These are phyloP conservation scores for Rhorus exstirpatorius DNA, from an alignment of 2,888 invertebrate genomes.

Conservation along the genomic window DNA sequence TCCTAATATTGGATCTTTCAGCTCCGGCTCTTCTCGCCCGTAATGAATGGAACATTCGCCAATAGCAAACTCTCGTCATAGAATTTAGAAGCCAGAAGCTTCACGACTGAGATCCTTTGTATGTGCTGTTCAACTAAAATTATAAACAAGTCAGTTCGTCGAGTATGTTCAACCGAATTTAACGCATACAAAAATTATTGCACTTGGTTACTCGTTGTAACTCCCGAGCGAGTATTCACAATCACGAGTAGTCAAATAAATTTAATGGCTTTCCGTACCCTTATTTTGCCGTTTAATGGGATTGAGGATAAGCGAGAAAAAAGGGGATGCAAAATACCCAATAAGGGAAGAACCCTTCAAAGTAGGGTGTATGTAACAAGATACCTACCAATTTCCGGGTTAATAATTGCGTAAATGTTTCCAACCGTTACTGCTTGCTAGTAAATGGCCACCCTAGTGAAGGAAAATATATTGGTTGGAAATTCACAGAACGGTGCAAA, in stretches of 20 bases:
- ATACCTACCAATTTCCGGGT: background rate
- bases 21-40: background rate
- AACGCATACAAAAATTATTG: no score
- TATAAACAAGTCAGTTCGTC: no score
- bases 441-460: background rate
- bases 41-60: slow-evolving; percentile 30
- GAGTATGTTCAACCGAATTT: no score
- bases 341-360: slow-evolving; percentile 14
- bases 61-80: slow-evolving; percentile 14
- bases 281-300: background rate
- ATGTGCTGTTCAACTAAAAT: background rate
- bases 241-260: background rate
- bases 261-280: slow-evolving; percentile 9
- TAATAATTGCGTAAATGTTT: slow-evolving; percentile 17
- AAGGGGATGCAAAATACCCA: slow-evolving; percentile 25
- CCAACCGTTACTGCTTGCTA: background rate
- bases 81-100: slow-evolving; percentile 15
- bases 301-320: background rate
- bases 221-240: no score
- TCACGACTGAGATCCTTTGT: background rate
- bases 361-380: background rate
- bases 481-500: no score
- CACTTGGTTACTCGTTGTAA: no score
- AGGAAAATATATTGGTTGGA: background rate
- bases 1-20: slow-evolving; percentile 19